These are phyloP conservation scores for Lophura nycthemera DNA, from an alignment of 2,113 vertebrate genomes.

Conservation along the genomic window DNA sequence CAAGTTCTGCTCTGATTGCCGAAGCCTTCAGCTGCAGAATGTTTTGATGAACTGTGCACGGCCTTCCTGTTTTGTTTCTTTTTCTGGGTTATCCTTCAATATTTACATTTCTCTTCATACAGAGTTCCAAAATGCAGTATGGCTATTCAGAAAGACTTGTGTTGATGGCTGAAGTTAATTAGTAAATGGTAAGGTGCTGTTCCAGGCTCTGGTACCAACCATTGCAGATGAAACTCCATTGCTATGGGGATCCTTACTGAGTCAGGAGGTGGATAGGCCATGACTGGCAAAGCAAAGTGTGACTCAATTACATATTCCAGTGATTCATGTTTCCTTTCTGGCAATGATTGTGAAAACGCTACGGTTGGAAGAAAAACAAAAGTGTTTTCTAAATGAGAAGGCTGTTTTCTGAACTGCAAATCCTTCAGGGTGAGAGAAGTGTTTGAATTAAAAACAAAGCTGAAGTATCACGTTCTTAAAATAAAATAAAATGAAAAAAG, in stretches of 20 bases:
- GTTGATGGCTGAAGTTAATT: not conserved
- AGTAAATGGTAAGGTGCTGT: not conserved
- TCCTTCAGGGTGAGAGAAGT: not conserved
- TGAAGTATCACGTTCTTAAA: not conserved
- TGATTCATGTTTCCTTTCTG: slow-evolving; percentile 3
- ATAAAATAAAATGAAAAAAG: not conserved
- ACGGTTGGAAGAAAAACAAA: too few species aligned
- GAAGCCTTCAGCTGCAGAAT: not conserved
- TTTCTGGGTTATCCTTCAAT: not conserved
- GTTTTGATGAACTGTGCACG: not conserved
- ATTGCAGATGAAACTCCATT: not conserved
- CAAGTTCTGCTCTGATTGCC: not conserved
- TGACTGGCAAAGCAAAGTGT: not conserved
- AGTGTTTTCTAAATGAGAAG: not conserved
- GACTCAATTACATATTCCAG: not conserved
- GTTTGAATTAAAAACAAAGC: not conserved
- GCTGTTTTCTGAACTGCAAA: not conserved
- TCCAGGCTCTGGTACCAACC: not conserved
- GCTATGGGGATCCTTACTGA: rapidly evolving
- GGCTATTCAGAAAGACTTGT: not conserved
- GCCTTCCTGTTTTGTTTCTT: not conserved
- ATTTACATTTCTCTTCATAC: not conserved
- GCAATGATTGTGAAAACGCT: not conserved
- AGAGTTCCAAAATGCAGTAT: not conserved
- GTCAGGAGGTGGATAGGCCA: not conserved